Evolutionary conservation across 2,888 invertebrate genomes (phyloP).

Genomic region (Chirona hameri): DNA sequence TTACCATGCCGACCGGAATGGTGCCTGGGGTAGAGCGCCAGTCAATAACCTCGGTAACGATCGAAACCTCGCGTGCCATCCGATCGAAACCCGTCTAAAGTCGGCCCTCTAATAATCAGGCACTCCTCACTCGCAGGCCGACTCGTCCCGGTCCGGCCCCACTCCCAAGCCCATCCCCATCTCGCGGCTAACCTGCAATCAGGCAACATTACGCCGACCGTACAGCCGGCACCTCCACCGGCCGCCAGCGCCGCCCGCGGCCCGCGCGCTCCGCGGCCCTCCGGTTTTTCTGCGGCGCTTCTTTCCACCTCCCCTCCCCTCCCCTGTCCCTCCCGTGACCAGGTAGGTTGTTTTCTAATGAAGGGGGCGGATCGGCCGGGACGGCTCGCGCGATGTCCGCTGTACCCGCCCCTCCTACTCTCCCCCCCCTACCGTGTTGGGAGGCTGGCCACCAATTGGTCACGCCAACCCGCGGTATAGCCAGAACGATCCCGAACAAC

Average conservation of each 20-base stretch:
- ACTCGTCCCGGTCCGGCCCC: background rate
- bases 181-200: background rate
- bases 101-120: background rate
- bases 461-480: background rate
- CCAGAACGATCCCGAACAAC: background rate
- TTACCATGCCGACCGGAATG: too few species aligned
- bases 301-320: background rate
- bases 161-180: background rate
- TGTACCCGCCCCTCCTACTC: background rate
- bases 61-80: background rate
- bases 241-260: background rate
- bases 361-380: background rate
- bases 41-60: background rate
- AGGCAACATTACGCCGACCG: background rate
- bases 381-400: background rate
- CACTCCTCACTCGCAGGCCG: background rate
- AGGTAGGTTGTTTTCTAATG: background rate
- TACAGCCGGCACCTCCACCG: background rate
- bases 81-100: background rate
- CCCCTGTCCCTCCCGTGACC: background rate
- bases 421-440: background rate
- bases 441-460: background rate
- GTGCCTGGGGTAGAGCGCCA: background rate
- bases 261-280: too few species aligned
- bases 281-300: background rate